A percentile compares a stretch with the other conserved stretches of the same genome.
These are phyloP conservation scores for Xyrichtys novacula DNA, from an alignment of 2,797 vertebrate species.

Conservation along the genomic window DNA sequence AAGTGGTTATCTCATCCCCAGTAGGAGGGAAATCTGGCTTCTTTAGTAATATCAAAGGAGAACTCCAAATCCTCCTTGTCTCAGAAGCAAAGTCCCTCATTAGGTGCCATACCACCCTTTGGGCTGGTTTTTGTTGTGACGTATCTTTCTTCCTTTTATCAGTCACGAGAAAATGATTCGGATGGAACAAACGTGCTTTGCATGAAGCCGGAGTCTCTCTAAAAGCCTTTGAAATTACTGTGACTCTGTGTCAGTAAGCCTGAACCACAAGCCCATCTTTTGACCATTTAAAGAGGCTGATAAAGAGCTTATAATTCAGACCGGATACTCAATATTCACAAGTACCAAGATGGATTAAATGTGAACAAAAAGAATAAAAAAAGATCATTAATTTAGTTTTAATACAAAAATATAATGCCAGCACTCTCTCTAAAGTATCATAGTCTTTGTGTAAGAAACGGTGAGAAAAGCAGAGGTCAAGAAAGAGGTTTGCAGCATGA, in stretches of 20 bases:
- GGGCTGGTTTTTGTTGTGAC: constrained; percentile 63
- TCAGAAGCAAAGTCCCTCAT: constrained; percentile 78
- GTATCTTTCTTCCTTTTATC: constrained; percentile 70
- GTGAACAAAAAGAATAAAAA: constrained; percentile 26
- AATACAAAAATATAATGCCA: constrained; percentile 17
- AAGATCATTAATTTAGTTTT: constrained; percentile 52
- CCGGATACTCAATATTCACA: constrained; percentile 58
- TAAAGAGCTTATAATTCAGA: constrained; percentile 62
- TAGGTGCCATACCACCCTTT: constrained; percentile 69
- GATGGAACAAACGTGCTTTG: constrained; percentile 71
- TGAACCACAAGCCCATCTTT: constrained; percentile 48
- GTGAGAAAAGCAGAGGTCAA: constrained; percentile 28
- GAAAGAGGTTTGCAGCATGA: not conserved
- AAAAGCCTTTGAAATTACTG: constrained; percentile 62
- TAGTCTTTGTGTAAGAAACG: constrained; percentile 4
- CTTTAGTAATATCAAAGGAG: constrained; percentile 74
- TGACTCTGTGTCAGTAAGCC: constrained; percentile 51
- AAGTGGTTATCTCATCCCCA: constrained; percentile 77
- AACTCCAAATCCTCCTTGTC: constrained; percentile 71
- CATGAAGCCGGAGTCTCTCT: constrained; percentile 54
- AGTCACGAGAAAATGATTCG: constrained; percentile 69
- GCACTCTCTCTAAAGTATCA: constrained; percentile 10
- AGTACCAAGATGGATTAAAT: constrained; percentile 39
- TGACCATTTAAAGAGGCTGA: constrained; percentile 56
- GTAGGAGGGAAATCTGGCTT: constrained; percentile 63